Conservation (phyloP, 2,888 invertebrate genomes). For the Mechanitis mazaeus region DNA sequence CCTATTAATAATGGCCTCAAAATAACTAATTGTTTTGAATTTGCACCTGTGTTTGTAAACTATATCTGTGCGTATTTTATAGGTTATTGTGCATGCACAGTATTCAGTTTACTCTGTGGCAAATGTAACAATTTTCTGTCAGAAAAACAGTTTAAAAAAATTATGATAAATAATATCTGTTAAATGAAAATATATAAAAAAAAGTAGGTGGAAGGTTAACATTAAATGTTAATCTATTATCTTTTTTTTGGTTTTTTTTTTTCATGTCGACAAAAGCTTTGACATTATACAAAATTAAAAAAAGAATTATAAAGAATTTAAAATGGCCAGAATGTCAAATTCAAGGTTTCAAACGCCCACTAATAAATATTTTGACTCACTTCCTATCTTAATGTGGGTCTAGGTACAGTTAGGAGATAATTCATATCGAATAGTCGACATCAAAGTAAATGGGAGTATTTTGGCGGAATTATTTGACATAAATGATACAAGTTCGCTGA, state of each 20-base stretch:
- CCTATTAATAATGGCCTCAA: conserved; percentile 6
- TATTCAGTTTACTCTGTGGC: too few relatives aligned
- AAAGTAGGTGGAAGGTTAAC: too few relatives aligned
- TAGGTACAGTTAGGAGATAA: conserved; percentile 30
- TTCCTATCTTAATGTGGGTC: conserved; percentile 49
- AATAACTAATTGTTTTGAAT: conserved; percentile 7
- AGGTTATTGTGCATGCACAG: too few relatives aligned
- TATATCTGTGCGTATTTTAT: too few relatives aligned
- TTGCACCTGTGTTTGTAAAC: too few relatives aligned
- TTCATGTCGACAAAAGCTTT: too few relatives aligned
- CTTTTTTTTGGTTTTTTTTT: too few relatives aligned
- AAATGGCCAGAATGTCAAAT: conserved; percentile 51
- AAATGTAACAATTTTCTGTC: too few relatives aligned
- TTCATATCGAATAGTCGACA: conserved; percentile 20
- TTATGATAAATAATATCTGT: too few relatives aligned
- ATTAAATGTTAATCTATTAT: too few relatives aligned
- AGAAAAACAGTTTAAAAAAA: too few relatives aligned
- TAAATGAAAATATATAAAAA: too few relatives aligned
- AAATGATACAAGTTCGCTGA: conserved; percentile 9
- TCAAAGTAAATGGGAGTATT: conserved; percentile 18
- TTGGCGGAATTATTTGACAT: conserved; percentile 9
- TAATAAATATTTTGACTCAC: conserved; percentile 51
- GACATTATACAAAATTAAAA: conserved; percentile 37
- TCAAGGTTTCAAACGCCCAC: conserved; percentile 60
- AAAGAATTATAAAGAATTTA: conserved; percentile 41